phyloP scores from a whole-genome alignment of 2,888 invertebrate genomes.

The Acanthosoma haemorrhoidale region DNA sequence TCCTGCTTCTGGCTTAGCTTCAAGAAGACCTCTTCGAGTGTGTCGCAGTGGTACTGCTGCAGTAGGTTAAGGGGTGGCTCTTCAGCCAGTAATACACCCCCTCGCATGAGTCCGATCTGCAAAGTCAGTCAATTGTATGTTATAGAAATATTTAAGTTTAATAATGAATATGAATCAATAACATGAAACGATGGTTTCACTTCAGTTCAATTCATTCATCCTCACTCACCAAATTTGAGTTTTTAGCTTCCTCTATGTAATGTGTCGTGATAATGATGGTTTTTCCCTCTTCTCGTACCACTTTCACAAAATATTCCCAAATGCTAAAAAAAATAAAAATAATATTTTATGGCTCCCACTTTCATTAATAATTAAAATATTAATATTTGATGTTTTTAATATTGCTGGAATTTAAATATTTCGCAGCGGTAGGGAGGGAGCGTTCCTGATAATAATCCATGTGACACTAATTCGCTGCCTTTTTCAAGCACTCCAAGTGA shows the following conservation, averaged over 20 bases:
- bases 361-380: no score
- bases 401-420: not conserved
- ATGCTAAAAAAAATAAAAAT: slow-evolving; percentile 38
- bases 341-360: no score
- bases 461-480: no score
- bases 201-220: not conserved
- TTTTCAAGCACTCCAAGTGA: no score
- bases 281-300: slow-evolving; percentile 38
- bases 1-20: slow-evolving; percentile 51
- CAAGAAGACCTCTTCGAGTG: slow-evolving; percentile 52
- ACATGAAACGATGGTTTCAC: not conserved
- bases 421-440: not conserved
- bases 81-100: slow-evolving; percentile 51
- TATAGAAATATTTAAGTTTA: not conserved
- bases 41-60: slow-evolving; percentile 42
- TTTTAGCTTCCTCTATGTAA: slow-evolving; percentile 42
- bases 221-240: slow-evolving; percentile 39
- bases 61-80: slow-evolving; percentile 48
- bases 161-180: not conserved
- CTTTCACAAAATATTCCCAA: slow-evolving; percentile 40
- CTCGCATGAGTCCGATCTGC: slow-evolving; percentile 52
- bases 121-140: no score
- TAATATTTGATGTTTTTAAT: no score
- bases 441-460: not conserved
- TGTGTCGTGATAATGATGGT: slow-evolving; percentile 43